phyloP scores from a whole-genome alignment of 2,113 vertebrate species.

The Planiliza haematocheilus region DNA sequence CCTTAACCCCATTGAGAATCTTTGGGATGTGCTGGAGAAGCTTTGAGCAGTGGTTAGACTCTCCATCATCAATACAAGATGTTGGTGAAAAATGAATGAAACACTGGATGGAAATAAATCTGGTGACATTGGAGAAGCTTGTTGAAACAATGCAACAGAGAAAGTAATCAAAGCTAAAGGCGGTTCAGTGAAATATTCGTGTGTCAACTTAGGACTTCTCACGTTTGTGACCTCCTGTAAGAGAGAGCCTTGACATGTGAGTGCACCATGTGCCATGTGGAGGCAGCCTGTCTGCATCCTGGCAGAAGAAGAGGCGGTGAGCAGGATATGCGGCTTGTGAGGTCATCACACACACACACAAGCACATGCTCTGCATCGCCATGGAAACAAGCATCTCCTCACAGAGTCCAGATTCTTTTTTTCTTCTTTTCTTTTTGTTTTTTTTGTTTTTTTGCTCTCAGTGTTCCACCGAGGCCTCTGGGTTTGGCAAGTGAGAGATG shows the following conservation, averaged over 20 bases:
- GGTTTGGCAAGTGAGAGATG: slow-evolving; percentile 39
- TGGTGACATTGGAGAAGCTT: no score
- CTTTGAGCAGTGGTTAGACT: no score
- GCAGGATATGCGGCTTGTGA: slow-evolving; percentile 41
- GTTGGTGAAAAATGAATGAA: no score
- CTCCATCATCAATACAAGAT: no score
- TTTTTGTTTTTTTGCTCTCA: background rate
- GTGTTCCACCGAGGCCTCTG: slow-evolving; percentile 14
- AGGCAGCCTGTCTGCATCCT: slow-evolving; percentile 50
- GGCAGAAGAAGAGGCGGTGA: slow-evolving; percentile 44
- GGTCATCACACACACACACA: slow-evolving; percentile 66
- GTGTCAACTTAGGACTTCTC: background rate
- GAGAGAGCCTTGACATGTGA: slow-evolving; percentile 29
- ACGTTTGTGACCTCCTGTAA: background rate
- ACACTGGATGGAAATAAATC: no score
- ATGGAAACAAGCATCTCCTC: slow-evolving; percentile 74
- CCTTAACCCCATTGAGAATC: no score
- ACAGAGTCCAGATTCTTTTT: slow-evolving; percentile 28
- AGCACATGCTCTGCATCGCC: slow-evolving; percentile 62
- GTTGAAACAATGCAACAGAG: no score
- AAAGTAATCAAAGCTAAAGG: no score
- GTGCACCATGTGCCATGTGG: slow-evolving; percentile 36
- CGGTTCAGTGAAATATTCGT: no score
- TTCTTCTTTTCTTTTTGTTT: slow-evolving; percentile 23
- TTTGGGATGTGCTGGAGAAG: no score